Evolutionary conservation across 2,888 invertebrate genomes (phyloP).

Genomic region (Melieria omissa): DNA sequence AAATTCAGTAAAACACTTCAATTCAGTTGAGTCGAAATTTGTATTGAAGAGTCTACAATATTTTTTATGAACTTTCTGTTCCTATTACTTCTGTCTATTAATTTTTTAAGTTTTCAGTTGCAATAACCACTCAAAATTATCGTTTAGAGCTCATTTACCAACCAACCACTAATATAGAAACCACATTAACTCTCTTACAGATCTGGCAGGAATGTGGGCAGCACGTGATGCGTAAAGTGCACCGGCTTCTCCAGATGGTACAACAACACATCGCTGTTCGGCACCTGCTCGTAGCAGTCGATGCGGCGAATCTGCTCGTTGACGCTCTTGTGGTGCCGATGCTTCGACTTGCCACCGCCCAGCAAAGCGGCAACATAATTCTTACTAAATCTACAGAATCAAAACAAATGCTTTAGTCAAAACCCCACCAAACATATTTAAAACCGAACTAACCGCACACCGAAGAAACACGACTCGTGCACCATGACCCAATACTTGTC

Average conservation of each 20-base stretch:
- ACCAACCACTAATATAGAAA: no score
- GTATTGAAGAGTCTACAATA: background rate
- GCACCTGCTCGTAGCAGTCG: slow-evolving; percentile 71
- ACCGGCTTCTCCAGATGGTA: slow-evolving; percentile 73
- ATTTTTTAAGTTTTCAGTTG: background rate
- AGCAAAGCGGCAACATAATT: slow-evolving; percentile 74
- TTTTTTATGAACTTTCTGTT: background rate
- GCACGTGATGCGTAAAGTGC: slow-evolving; percentile 73
- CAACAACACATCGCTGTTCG: slow-evolving; percentile 72
- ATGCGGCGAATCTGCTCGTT: slow-evolving; percentile 77
- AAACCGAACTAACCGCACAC: slow-evolving; percentile 52
- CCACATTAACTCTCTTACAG: slow-evolving; percentile 62
- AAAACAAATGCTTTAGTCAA: background rate
- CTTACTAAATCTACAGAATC: slow-evolving; percentile 67
- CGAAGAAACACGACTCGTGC: slow-evolving; percentile 69
- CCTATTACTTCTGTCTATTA: no score
- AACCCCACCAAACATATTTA: background rate
- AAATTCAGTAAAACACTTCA: no score
- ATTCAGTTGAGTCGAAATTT: background rate
- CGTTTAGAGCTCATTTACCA: background rate
- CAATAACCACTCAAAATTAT: background rate
- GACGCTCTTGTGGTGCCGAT: slow-evolving; percentile 71
- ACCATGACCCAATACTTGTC: slow-evolving; percentile 76
- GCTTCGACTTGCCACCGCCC: slow-evolving; percentile 74
- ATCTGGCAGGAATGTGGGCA: slow-evolving; percentile 72